Evolutionary conservation across 2,888 invertebrate species (phyloP).

Genomic region (Empis stercorea): DNA sequence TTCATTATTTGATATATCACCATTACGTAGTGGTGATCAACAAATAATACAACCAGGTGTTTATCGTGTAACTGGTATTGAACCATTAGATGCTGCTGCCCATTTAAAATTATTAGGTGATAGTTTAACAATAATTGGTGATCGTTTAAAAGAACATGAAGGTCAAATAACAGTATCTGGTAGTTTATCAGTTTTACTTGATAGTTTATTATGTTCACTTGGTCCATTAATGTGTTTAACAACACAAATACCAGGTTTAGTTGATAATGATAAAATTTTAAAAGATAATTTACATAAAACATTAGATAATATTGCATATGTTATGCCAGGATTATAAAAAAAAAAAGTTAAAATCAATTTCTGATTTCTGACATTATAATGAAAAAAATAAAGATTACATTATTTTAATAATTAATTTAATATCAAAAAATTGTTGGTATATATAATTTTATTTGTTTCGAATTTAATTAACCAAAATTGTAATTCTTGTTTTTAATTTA

Average conservation of each 20-base stretch:
- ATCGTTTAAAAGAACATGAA: slow-evolving; percentile 85
- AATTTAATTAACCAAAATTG: no score
- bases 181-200: slow-evolving; percentile 81
- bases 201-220: slow-evolving; percentile 82
- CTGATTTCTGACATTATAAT: no score
- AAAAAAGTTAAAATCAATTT: no score
- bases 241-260: slow-evolving; percentile 65
- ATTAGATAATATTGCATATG: slow-evolving; percentile 88
- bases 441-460: no score
- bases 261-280: slow-evolving; percentile 45
- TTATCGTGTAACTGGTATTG: slow-evolving; percentile 58
- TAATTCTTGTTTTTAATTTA: no score
- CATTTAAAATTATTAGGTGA: slow-evolving; percentile 86
- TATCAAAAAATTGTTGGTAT: no score
- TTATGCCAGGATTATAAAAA: slow-evolving; percentile 67
- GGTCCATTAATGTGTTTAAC: slow-evolving; percentile 80
- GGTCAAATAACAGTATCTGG: slow-evolving; percentile 93
- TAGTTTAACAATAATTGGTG: slow-evolving; percentile 85
- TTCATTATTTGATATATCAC: slow-evolving; percentile 22
- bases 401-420: no score
- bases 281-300: slow-evolving; percentile 47
- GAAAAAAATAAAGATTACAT: no score
- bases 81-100: slow-evolving; percentile 82
- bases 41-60: slow-evolving; percentile 23
- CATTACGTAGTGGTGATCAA: slow-evolving; percentile 3